phyloP scores from a whole-genome alignment of 2,888 invertebrate species.

The Drosophila mimica region DNA sequence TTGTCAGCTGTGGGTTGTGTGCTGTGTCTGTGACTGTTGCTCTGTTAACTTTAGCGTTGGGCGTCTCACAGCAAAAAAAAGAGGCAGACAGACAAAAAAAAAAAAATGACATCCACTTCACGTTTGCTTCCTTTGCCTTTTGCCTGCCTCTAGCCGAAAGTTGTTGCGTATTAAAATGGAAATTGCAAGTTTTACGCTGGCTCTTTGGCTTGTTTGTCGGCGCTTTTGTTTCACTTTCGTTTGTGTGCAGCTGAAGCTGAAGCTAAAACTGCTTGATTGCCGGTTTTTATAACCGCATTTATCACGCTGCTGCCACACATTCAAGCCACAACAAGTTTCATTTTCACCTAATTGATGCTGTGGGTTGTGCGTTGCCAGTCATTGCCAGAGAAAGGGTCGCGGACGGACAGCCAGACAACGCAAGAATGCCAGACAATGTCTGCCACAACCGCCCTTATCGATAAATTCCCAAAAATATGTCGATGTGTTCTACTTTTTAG shows the following conservation, averaged over 20 bases:
- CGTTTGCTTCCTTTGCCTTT: slow-evolving; percentile 22
- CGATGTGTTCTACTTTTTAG: too few species aligned
- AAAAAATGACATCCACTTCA: slow-evolving; percentile 33
- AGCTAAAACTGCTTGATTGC: slow-evolving; percentile 59
- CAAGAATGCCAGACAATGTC: not conserved
- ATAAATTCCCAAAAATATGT: too few species aligned
- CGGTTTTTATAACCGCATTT: slow-evolving; percentile 75
- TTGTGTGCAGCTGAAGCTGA: slow-evolving; percentile 37
- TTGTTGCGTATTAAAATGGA: slow-evolving; percentile 80
- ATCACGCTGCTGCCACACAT: slow-evolving; percentile 78
- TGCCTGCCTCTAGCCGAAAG: slow-evolving; percentile 71
- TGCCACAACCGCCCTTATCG: not conserved
- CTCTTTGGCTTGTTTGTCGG: slow-evolving; percentile 44
- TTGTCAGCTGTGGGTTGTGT: slow-evolving; percentile 6
- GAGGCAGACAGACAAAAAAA: not conserved
- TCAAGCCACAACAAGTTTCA: slow-evolving; percentile 68
- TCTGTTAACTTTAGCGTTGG: slow-evolving; percentile 45
- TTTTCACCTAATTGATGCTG: slow-evolving; percentile 74
- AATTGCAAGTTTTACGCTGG: slow-evolving; percentile 74
- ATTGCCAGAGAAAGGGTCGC: slow-evolving; percentile 2
- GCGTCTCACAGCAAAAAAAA: slow-evolving; percentile 46
- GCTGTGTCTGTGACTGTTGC: slow-evolving; percentile 26
- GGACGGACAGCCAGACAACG: not conserved
- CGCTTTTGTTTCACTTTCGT: slow-evolving; percentile 80
- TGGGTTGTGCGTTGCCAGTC: slow-evolving; percentile 18